Percentiles rank a stretch among this genome's conserved stretches.
These are phyloP conservation scores for Zaprionus capensis DNA, from an alignment of 1,140 invertebrate genomes.

Conservation along the genomic window DNA sequence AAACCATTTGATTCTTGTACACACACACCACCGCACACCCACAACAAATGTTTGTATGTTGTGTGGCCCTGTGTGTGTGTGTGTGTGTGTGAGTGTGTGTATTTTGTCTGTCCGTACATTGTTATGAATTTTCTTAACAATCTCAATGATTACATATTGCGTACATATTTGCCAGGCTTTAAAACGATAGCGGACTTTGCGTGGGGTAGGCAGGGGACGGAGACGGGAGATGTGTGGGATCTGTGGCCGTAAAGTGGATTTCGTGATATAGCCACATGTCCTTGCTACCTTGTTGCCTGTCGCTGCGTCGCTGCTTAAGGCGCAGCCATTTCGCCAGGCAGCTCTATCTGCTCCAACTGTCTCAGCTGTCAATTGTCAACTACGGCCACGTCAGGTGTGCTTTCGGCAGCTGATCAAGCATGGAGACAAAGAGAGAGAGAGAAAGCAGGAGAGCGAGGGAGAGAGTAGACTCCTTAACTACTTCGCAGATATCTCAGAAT, in stretches of 20 bases:
- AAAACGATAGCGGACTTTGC: constrained; percentile 43
- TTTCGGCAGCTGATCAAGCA: constrained; percentile 5
- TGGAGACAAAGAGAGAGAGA: background rate
- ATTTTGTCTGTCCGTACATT: constrained; percentile 34
- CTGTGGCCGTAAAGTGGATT: constrained; percentile 42
- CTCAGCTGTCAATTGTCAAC: constrained; percentile 3
- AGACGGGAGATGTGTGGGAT: background rate
- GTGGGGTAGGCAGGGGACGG: constrained; percentile 10
- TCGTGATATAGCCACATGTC: constrained; percentile 35
- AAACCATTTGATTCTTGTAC: constrained; percentile 72
- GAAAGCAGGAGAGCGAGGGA: background rate
- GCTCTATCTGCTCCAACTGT: background rate
- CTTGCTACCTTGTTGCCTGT: constrained; percentile 27
- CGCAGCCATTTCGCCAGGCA: constrained; percentile 9
- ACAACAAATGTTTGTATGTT: constrained; percentile 10
- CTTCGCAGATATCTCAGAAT: background rate
- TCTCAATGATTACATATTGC: constrained; percentile 54
- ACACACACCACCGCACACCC: background rate
- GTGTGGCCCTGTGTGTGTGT: constrained; percentile 23
- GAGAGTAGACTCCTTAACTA: background rate
- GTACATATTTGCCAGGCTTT: constrained; percentile 43
- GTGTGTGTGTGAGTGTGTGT: constrained; percentile 15
- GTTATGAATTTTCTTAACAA: constrained; percentile 64
- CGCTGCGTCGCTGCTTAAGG: constrained; percentile 8
- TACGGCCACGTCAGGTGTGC: constrained; percentile 1